A percentile compares a stretch with the other conserved stretches of the same genome.
Conservation (phyloP, 1,140 invertebrate species). For the Danaus plexippus region DNA sequence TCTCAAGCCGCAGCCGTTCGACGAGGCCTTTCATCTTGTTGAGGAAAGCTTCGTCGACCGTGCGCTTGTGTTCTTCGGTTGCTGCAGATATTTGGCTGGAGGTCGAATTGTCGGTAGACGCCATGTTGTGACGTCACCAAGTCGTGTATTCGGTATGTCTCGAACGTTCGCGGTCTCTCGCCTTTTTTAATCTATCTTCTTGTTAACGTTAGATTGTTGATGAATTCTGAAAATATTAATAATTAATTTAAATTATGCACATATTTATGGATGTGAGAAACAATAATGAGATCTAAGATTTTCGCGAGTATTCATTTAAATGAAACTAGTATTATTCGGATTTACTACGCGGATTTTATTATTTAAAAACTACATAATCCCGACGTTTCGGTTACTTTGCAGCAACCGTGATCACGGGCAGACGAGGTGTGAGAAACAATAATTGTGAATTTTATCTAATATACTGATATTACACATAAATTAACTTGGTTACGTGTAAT, state of each 20-base stretch:
- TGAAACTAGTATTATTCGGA: too few species aligned
- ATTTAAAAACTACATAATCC: too few species aligned
- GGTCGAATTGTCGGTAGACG: conserved; percentile 68
- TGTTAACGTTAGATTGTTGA: conserved; percentile 20
- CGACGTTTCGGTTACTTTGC: too few species aligned
- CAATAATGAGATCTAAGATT: too few species aligned
- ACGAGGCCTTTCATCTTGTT: conserved; percentile 64
- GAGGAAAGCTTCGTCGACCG: conserved; percentile 64
- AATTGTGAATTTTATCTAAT: not conserved
- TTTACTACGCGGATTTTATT: too few species aligned
- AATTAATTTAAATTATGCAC: too few species aligned
- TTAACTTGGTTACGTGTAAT: too few species aligned
- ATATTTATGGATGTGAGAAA: too few species aligned
- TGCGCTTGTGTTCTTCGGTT: conserved; percentile 60
- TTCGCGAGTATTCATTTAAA: too few species aligned
- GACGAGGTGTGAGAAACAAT: too few species aligned
- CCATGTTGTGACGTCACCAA: conserved; percentile 57
- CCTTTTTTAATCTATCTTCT: conserved; percentile 27
- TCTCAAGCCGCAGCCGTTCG: conserved; percentile 66
- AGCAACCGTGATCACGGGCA: too few species aligned
- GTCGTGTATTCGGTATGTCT: conserved; percentile 55
- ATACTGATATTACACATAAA: too few species aligned
- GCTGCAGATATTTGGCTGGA: conserved; percentile 56
- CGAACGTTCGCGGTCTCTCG: conserved; percentile 63
- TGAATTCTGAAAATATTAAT: conserved; percentile 41